Evolutionary conservation across 2,797 vertebrate species (phyloP), one percentile per base, ranked within the genome.

Genomic region (Pteronotus mesoamericanus): DNA sequence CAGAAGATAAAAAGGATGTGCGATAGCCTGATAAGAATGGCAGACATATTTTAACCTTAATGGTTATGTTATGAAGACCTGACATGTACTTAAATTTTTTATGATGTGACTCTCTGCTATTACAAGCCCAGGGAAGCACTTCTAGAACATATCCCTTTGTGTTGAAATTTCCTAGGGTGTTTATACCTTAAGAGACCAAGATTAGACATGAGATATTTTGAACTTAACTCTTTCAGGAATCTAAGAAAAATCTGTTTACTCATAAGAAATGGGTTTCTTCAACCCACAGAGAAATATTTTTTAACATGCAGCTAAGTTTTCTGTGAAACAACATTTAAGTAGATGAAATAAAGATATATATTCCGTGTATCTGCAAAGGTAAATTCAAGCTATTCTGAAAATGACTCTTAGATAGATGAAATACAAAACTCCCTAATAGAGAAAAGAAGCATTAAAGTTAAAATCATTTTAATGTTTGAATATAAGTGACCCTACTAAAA

Each of bases 221-320:
- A 96, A 71, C 26, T 89, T 92, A 94, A 93, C 26, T 89, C 48
- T 93, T 86, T n/a, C n/a, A n/a, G n/a, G n/a, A n/a, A n/a, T n/a
- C n/a, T n/a, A n/a, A 84, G 83, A 85, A 94, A 96, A 93, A 64
- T 78, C 26, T 46, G 14, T 61, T 91, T 77, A 86, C 29, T 91
- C 42, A 61, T 22, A 57, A 34, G 26, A 91, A 92, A 87, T 57
- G 51, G 0, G 1, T n/a, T 95, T 90, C 91, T 48, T 72, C 77
- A 96, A 75, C 5, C 12, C 29, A 77, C 1, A 95, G 79, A 91
- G 34, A 95, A 84, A 72, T 74, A 87, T 66, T 88, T 59, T 78
- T 83, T 86, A 89, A 79, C 2, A 24, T 1, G 24, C 29, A 86
- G 57, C 6, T 68, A 77, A 79, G 21, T 5, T 42, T 82, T 55